Evolutionary conservation across 2,797 vertebrate species (phyloP), one percentile per base, ranked within the genome.

Genomic region (Phrynocephalus forsythii): DNA sequence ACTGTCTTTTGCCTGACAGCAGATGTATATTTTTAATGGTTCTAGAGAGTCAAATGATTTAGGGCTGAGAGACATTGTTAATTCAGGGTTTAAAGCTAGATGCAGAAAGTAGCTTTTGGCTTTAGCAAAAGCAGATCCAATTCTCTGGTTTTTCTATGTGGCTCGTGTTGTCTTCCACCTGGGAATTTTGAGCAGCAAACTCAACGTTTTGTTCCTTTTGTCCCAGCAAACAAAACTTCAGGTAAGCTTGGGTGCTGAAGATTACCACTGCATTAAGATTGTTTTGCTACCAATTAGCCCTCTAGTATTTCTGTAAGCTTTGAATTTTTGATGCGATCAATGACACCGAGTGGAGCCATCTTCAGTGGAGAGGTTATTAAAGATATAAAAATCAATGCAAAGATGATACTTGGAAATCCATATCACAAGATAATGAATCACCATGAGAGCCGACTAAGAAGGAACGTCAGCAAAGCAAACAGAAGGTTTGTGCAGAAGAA

Each of bases 251-350:
- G 96, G 95, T 84, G 92, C 83, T 89, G 88, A 95, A 96, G 94
- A 97, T 97, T 96, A 96, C 96, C 95, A 95, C 95, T 94, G 90
- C 96, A 97, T 96, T 96, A 96, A 95, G 96, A 96, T 95, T 94
- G 94, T 94, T 96, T 95, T 96, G 93, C 95, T 97, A 96, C 96
- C 97, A 97, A 97, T 97, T 96, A 97, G 96, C 95, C 94, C 94
- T 96, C 95, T 95, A 96, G 96, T 95, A 96, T 96, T 97, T 97
- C 97, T 97, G 95, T 97, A 97, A 97, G 96, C 96, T 94, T 97
- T 97, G 97, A 97, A 97, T 97, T 97, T 97, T 97, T 97, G 97
- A 97, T 97, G 96, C 91, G 94, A 97, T 97, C 97, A 97, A 97
- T 97, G 97, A 96, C 96, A 97, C 96, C 96, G 94, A 95, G 96